phyloP scores from a whole-genome alignment of 2,888 invertebrate genomes.

The Caradrina clavipalpis region DNA sequence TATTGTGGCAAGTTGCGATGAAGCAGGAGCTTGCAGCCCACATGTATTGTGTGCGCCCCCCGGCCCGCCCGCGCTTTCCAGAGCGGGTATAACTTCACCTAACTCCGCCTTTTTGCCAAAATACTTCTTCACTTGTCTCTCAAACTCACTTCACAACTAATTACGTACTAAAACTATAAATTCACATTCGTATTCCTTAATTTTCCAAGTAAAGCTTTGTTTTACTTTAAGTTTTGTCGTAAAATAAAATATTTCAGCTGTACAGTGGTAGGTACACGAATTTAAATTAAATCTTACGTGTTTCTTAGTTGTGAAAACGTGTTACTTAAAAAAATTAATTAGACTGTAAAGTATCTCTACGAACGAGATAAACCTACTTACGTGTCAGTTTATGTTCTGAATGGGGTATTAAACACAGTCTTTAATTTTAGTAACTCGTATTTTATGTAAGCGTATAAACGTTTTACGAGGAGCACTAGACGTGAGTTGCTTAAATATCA shows the following conservation, averaged over 20 bases:
- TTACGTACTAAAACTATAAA: background rate
- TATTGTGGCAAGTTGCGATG: conserved; percentile 86
- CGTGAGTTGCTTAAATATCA: conserved; percentile 82
- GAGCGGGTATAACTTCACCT: conserved; percentile 26
- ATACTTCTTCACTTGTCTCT: conserved; percentile 20
- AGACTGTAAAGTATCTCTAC: conserved; percentile 61
- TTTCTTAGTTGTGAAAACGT: conserved; percentile 39
- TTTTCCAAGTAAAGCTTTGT: background rate
- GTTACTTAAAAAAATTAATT: conserved; percentile 61
- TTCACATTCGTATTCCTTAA: conserved; percentile 2
- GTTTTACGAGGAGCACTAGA: conserved; percentile 81
- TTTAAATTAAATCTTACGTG: conserved; percentile 20
- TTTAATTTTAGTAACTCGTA: conserved; percentile 81
- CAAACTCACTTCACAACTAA: conserved; percentile 23
- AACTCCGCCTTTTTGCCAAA: conserved; percentile 42
- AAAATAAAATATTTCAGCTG: conserved; percentile 6
- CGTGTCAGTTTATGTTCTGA: conserved; percentile 74
- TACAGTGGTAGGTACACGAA: background rate
- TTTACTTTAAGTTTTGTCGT: background rate
- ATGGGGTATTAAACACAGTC: conserved; percentile 78
- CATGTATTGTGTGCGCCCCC: conserved; percentile 64
- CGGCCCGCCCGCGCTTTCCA: conserved; percentile 18
- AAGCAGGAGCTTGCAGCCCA: conserved; percentile 70
- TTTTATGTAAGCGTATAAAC: conserved; percentile 81
- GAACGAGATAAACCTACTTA: conserved; percentile 71